phyloP scores from a whole-genome alignment of 2,113 vertebrate genomes.

The Tetraodon nigroviridis region DNA sequence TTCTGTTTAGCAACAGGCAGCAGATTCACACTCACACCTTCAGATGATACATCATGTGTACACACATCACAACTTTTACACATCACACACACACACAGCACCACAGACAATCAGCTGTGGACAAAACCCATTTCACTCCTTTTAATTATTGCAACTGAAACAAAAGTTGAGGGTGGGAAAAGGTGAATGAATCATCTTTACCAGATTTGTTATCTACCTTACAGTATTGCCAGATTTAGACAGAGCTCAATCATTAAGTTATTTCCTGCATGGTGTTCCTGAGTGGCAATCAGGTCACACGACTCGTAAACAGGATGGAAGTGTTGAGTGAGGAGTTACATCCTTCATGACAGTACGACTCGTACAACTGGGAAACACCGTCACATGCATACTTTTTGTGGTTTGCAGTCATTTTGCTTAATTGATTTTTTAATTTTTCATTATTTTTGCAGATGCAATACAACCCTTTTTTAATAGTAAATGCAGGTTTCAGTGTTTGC shows the following conservation, averaged over 20 bases:
- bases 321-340: constrained; percentile 76
- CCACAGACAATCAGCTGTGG: background rate
- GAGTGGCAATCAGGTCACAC: constrained; percentile 67
- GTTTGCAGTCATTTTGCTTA: constrained; percentile 15
- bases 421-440: constrained; percentile 35
- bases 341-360: constrained; percentile 67
- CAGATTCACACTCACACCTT: too few species aligned
- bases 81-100: too few species aligned
- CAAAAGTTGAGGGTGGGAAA: constrained; percentile 7
- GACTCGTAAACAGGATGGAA: constrained; percentile 78
- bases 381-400: constrained; percentile 21
- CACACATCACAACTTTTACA: background rate
- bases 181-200: constrained; percentile 27
- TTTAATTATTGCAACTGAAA: constrained; percentile 5
- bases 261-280: constrained; percentile 73
- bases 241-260: constrained; percentile 63
- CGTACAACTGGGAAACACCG: constrained; percentile 34
- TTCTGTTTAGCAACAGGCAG: too few species aligned
- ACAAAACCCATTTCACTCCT: background rate
- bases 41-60: too few species aligned
- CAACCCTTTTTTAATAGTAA: constrained; percentile 6
- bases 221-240: constrained; percentile 53
- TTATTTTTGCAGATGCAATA: constrained; percentile 6
- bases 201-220: constrained; percentile 46
- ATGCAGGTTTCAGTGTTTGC: constrained; percentile 38